phyloP scores from a whole-genome alignment of 2,888 invertebrate genomes.

The Polyommatus iphigenia region DNA sequence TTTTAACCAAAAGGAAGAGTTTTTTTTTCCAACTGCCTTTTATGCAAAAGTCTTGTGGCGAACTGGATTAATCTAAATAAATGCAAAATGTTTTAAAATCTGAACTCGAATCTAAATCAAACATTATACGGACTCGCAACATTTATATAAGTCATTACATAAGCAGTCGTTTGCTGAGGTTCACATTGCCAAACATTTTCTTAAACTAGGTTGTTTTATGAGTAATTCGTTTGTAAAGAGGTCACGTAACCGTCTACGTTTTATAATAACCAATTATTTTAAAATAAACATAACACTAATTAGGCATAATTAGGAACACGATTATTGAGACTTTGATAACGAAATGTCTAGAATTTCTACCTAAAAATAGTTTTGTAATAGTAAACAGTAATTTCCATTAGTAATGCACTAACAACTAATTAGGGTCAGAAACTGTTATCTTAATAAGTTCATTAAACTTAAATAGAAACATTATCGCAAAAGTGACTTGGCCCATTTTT shows the following conservation, averaged over 20 bases:
- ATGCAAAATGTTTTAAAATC: background rate
- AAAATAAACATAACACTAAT: slow-evolving; percentile 16
- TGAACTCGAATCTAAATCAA: background rate
- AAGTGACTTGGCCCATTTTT: background rate
- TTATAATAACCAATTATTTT: slow-evolving; percentile 21
- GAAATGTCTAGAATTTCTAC: background rate
- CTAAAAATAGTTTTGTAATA: background rate
- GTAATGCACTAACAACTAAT: slow-evolving; percentile 7
- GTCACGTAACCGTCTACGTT: slow-evolving; percentile 22
- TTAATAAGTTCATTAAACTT: slow-evolving; percentile 8
- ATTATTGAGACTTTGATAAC: background rate
- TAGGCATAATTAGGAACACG: background rate
- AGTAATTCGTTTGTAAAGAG: slow-evolving; percentile 29
- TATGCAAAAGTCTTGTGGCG: background rate
- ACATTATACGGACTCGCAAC: slow-evolving; percentile 14
- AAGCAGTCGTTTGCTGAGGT: slow-evolving; percentile 56
- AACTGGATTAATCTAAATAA: background rate
- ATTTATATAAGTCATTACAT: slow-evolving; percentile 71
- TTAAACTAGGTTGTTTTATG: slow-evolving; percentile 29
- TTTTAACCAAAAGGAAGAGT: too few relatives aligned
- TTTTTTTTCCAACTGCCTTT: background rate
- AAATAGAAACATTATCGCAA: background rate
- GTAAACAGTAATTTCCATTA: background rate
- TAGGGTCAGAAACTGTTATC: slow-evolving; percentile 6
- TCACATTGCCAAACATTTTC: slow-evolving; percentile 33